Base-by-base conservation (phyloP, 2,888 invertebrate species). In the Cerastoderma edule region DNA sequence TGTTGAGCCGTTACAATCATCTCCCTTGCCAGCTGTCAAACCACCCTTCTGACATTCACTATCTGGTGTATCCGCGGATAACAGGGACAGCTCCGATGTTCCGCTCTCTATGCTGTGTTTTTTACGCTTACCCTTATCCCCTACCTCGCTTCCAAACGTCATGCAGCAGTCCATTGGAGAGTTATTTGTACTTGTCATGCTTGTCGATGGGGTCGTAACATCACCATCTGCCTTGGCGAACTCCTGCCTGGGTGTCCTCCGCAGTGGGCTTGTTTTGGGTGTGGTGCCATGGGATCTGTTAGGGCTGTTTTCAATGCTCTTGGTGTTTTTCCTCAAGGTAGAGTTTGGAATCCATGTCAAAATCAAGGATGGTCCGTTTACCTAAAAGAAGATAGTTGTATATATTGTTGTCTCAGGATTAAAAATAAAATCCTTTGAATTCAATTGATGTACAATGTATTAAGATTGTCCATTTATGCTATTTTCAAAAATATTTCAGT, bases 311-410 rank as follows among this genome's bases (percentile, higher is more conserved):
- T 92, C 91, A 35, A 92, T 90, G 71, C 92, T 92, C 46, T 87
- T 85, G 22, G 97, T 96, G 90, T 97, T 97, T 93, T 96, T 97
- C 80, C 96, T 95, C 48, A 98, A 93, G 0, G 97, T 96, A 1
- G 96, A 95, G 92, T 98, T 98, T 0, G 98, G 98, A 85, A 98
- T 97, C 98, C 98, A 98, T 78, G 97, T 97, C 2, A 98, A 94
- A 83, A 97, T 96, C 16, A 98, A 93, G 0, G 98, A 98, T 27
- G 84, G 96, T 95, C 92, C 93, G 72, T 91, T 84, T 5, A 88
- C 83, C 92, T 92, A 80, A 19, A 87, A 83, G 19, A n/a, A n/a
- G 13, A 63, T 28, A 50, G 50, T n/a, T 33, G n/a, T n/a, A n/a
- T n/a, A n/a, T n/a, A n/a, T n/a, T n/a, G n/a, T n/a, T n/a, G n/a